Conservation (phyloP, 2,888 invertebrate genomes). For the Diadromus collaris region DNA sequence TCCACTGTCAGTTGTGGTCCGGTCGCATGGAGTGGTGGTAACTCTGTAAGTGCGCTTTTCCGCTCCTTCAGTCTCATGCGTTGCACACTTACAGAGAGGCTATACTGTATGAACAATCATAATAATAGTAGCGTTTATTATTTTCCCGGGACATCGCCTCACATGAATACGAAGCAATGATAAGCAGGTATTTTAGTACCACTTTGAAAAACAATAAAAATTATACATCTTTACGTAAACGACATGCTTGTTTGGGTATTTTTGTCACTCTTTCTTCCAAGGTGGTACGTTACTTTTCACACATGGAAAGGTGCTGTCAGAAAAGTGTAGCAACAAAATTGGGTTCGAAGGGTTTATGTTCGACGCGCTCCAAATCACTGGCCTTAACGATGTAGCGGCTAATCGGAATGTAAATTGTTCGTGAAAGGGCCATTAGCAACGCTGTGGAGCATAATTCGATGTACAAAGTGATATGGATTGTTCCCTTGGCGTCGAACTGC, state of each 20-base stretch:
- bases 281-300: no score
- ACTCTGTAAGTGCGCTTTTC: conserved; percentile 8
- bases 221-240: no score
- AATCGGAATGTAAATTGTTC: background rate
- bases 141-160: no score
- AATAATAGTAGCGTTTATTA: no score
- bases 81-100: background rate
- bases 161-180: no score
- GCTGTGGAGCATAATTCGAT: background rate
- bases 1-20: background rate
- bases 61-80: background rate
- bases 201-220: no score
- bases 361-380: background rate
- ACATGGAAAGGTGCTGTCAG: background rate
- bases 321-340: no score
- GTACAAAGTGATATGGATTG: background rate
- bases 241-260: no score
- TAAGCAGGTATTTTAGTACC: no score
- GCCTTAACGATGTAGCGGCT: background rate
- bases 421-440: background rate
- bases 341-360: background rate
- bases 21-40: background rate
- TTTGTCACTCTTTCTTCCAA: no score
- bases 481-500: background rate
- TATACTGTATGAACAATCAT: background rate